Conservation (phyloP, 2,888 invertebrate species). For the Prosapia bicincta region DNA sequence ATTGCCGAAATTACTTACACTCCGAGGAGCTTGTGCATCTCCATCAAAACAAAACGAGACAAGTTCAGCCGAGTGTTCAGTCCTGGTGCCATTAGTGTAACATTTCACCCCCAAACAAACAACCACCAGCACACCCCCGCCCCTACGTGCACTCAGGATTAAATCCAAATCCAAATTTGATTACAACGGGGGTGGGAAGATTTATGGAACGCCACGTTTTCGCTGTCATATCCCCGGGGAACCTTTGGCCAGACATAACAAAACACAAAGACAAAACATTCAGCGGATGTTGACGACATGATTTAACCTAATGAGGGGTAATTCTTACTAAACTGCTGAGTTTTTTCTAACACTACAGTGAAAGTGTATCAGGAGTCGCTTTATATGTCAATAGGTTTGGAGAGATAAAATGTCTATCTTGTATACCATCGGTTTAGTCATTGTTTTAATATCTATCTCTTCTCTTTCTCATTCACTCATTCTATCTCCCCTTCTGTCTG, state of each 20-base stretch:
- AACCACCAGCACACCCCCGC: constrained; percentile 10
- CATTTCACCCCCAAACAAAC: constrained; percentile 19
- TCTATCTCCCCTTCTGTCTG: too few relatives aligned
- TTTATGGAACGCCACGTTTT: constrained; percentile 14
- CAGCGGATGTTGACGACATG: background rate
- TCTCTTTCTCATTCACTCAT: too few relatives aligned
- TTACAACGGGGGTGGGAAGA: constrained; percentile 23
- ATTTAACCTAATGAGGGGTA: background rate
- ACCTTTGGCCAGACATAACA: background rate
- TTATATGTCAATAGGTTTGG: too few relatives aligned
- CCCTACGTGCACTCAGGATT: constrained; percentile 25
- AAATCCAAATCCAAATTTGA: constrained; percentile 33
- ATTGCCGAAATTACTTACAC: background rate
- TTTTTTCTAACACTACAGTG: too few relatives aligned
- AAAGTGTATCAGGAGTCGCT: too few relatives aligned
- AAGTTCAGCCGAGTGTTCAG: constrained; percentile 2
- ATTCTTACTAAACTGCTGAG: background rate
- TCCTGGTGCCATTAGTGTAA: constrained; percentile 12
- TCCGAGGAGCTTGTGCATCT: background rate
- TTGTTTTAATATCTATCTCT: too few relatives aligned
- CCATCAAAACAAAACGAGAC: constrained; percentile 9
- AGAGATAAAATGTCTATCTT: too few relatives aligned
- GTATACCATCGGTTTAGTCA: too few relatives aligned
- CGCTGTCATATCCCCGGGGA: constrained; percentile 1
- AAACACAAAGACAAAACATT: background rate